phyloP scores from a whole-genome alignment of 2,113 vertebrate species.

The Myotis lucifugus region DNA sequence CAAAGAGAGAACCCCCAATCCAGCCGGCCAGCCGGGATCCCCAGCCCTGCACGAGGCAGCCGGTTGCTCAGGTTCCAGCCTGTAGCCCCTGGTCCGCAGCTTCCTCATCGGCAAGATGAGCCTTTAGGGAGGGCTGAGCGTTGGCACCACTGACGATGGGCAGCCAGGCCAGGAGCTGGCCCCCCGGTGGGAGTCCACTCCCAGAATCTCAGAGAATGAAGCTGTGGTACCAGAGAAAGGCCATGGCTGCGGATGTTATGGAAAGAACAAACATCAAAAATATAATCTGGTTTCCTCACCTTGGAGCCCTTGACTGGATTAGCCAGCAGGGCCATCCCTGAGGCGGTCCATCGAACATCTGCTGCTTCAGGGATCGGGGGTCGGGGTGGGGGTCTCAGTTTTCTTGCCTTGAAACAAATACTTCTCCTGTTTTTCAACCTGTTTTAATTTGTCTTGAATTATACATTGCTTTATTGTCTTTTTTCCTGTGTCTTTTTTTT shows the following conservation, averaged over 20 bases:
- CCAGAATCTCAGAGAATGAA: neutral
- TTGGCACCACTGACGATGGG: rapidly evolving
- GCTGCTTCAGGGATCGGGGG: neutral
- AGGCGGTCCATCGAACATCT: neutral
- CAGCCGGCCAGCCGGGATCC: too few relatives aligned
- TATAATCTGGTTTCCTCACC: neutral
- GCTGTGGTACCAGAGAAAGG: neutral
- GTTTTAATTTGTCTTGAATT: neutral
- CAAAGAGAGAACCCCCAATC: neutral
- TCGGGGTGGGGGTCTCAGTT: too few relatives aligned
- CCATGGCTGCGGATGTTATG: neutral
- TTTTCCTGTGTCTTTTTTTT: neutral
- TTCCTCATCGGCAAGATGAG: neutral
- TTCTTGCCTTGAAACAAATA: neutral
- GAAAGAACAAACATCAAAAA: neutral
- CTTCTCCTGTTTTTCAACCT: neutral
- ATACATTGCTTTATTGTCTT: neutral
- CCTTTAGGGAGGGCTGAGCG: neutral
- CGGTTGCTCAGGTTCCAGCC: too few relatives aligned
- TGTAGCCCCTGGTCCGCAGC: neutral
- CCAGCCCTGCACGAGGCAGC: rapidly evolving
- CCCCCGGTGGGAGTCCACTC: too few relatives aligned
- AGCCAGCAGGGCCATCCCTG: neutral
- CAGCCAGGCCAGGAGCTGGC: neutral
- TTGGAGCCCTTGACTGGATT: neutral